Conservation (phyloP, 2,797 vertebrate genomes). For the Coccyzus lansbergi region DNA sequence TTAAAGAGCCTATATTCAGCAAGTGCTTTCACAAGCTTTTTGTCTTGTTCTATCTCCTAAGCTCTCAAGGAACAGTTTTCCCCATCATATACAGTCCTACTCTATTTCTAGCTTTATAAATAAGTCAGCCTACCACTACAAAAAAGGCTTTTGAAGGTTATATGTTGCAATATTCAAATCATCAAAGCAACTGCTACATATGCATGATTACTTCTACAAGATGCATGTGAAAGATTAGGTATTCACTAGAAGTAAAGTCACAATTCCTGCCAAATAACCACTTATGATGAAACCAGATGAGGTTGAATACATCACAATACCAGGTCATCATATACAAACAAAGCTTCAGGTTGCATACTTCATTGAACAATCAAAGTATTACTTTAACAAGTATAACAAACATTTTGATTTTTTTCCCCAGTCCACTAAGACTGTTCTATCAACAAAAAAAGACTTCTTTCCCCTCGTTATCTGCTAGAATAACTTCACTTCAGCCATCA, state of each 20-base stretch:
- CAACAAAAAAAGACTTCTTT: background rate
- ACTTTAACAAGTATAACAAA: slow-evolving; percentile 54
- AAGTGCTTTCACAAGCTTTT: background rate
- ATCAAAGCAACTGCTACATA: background rate
- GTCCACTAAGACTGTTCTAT: background rate
- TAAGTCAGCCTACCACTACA: background rate
- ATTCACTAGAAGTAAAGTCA: background rate
- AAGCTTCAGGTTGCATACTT: slow-evolving; percentile 59
- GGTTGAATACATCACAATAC: slow-evolving; percentile 21
- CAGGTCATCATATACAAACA: slow-evolving; percentile 63
- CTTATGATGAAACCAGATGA: slow-evolving; percentile 45
- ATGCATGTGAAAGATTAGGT: background rate
- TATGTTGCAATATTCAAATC: background rate
- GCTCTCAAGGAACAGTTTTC: background rate
- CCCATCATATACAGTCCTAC: background rate
- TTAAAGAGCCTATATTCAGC: background rate
- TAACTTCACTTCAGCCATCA: background rate
- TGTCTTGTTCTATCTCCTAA: background rate
- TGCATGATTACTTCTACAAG: background rate
- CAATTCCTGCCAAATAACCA: slow-evolving; percentile 14
- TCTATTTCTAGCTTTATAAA: background rate
- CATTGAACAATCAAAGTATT: slow-evolving; percentile 56
- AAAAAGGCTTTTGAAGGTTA: background rate
- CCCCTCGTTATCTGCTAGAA: background rate
- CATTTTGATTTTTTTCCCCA: slow-evolving; percentile 33